Evolutionary conservation across 2,797 vertebrate species (phyloP).

Genomic region (Podargus strigoides): DNA sequence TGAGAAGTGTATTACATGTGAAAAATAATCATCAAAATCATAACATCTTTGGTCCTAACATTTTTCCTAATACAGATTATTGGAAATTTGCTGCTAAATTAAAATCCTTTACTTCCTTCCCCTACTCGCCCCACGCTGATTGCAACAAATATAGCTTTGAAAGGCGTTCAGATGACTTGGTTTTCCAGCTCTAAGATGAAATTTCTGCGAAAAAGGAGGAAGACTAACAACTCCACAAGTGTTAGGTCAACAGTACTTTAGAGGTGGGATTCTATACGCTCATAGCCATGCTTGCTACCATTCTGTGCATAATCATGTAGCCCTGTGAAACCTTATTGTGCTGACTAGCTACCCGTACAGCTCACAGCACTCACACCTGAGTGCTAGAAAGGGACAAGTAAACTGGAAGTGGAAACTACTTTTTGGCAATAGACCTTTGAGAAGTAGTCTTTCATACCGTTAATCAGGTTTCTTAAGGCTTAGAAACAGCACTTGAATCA

Average conservation of each 20-base stretch:
- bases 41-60: not conserved
- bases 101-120: not conserved
- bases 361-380: too few relatives aligned
- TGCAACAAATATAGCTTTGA: not conserved
- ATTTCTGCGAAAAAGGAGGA: not conserved
- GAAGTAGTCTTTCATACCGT: not conserved
- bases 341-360: too few relatives aligned
- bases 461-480: not conserved
- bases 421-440: not conserved
- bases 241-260: not conserved
- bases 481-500: not conserved
- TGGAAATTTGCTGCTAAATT: not conserved
- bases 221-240: not conserved
- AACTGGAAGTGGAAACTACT: not conserved
- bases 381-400: not conserved
- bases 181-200: not conserved
- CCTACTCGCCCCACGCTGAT: rapidly evolving
- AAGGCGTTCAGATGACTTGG: not conserved
- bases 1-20: not conserved
- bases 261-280: not conserved
- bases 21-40: not conserved
- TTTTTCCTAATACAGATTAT: not conserved
- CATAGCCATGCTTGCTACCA: not conserved
- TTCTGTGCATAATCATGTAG: not conserved
- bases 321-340: too few relatives aligned